Base-by-base conservation (phyloP, 2,113 vertebrate species). In the Eolophus roseicapilla region DNA sequence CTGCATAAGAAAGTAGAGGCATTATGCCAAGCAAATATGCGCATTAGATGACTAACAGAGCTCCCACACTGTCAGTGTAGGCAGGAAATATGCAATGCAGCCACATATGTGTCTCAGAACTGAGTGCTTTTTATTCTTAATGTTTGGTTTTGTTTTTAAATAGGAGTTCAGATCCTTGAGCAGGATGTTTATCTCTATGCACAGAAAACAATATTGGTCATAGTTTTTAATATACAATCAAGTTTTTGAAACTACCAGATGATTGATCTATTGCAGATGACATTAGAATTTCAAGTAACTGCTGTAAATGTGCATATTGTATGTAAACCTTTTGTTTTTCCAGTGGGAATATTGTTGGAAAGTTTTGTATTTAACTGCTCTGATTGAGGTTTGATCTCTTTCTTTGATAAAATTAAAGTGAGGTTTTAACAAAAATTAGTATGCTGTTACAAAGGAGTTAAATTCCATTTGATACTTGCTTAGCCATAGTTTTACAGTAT, bases 31-130 rank as follows among this genome's bases (percentile, higher is more conserved):
- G 95, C 93, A 95, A 91, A 93, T 97, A 89, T 93, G 93, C 96
- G 86, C 85, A 96, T 95, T 95, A 90, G 97, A 97, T 97, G 97
- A 97, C 96, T 97, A 97, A 97, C 93, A 94, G 83, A 87, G 93
- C 97, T 97, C 96, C 97, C 96, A 97, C 97, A 91, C 95, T 94
- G 86, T 76, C 93, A 94, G 95, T 95, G 96, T 97, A 95, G 96
- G 97, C 96, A 97, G 96, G 93, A 88, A 94, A 86, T 96, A 93
- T 97, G 96, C 92, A 90, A 49, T 95, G 96, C 92, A 96, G 76
- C 92, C 96, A 93, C 91, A 91, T 95, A 96, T 84, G 82, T 92
- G 85, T 93, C 90, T 93, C 86, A 82, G 93, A 94, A 88, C 87
- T 3, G 67, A 92, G 46, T 92, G 91, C 76, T 96, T 96, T 96